Evolutionary conservation across 2,113 vertebrate genomes (phyloP).

Genomic region (Lasiurus borealis): DNA sequence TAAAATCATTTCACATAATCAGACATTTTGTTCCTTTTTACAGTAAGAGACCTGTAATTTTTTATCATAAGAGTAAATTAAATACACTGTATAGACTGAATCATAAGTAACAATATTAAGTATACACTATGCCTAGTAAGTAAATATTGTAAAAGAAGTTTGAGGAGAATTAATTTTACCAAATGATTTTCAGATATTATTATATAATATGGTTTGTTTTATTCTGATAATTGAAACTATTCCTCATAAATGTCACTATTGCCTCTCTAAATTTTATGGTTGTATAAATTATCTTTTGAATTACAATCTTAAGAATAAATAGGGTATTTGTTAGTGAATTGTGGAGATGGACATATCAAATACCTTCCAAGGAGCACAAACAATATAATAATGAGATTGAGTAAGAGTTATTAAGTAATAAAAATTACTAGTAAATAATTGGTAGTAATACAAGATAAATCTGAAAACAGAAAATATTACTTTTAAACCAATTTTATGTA

Average conservation of each 20-base stretch:
- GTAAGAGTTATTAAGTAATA: background rate
- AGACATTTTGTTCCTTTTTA: background rate
- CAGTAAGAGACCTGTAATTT: background rate
- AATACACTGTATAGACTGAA: background rate
- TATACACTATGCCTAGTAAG: background rate
- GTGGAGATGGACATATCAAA: background rate
- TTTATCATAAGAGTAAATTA: slow-evolving; percentile 20
- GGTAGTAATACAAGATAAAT: background rate
- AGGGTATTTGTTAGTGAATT: background rate
- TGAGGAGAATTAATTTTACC: background rate
- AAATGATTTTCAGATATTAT: background rate
- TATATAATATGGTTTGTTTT: background rate
- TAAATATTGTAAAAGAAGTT: background rate
- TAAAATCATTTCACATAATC: background rate
- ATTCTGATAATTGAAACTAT: background rate
- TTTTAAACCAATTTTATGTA: background rate
- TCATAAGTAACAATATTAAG: background rate
- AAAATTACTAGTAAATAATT: background rate
- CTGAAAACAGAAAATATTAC: background rate
- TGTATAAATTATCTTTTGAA: background rate
- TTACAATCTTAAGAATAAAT: background rate
- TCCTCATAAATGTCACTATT: background rate
- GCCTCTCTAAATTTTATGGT: background rate
- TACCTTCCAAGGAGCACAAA: background rate
- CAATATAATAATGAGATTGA: background rate